phyloP scores from a whole-genome alignment of 2,113 vertebrate genomes.

The Xenopus borealis region DNA sequence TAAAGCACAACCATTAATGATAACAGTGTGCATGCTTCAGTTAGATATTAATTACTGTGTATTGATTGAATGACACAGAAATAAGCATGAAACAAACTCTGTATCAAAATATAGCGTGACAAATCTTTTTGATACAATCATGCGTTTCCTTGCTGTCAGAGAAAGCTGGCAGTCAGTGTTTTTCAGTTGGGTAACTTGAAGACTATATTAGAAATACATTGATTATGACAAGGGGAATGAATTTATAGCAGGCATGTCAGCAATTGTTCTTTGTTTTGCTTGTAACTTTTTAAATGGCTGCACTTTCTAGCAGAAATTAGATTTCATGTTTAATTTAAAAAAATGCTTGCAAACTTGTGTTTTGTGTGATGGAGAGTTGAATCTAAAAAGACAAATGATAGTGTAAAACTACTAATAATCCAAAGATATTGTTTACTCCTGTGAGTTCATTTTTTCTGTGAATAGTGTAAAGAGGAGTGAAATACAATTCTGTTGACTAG shows the following conservation, averaged over 20 bases:
- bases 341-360: not conserved
- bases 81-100: conserved; percentile 16
- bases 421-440: too few species aligned
- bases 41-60: too few species aligned
- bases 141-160: conserved; percentile 31
- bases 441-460: too few species aligned
- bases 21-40: too few species aligned
- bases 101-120: conserved; percentile 25
- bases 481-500: too few species aligned
- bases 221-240: conserved; percentile 28
- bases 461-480: too few species aligned
- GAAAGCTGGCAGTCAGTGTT: not conserved
- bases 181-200: conserved; percentile 24
- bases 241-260: conserved; percentile 30
- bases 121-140: conserved; percentile 19
- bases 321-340: not conserved
- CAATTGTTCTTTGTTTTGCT: conserved; percentile 16
- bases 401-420: too few species aligned
- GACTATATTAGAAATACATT: conserved; percentile 28
- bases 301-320: not conserved
- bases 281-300: conserved; percentile 19
- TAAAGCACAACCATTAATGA: too few species aligned
- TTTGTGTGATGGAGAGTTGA: not conserved
- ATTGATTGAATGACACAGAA: not conserved
- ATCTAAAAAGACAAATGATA: too few species aligned